Percentiles rank a stretch among this genome's conserved stretches.
phyloP scores from a whole-genome alignment of 2,113 vertebrate genomes.

The Erythrolamprus reginae region DNA sequence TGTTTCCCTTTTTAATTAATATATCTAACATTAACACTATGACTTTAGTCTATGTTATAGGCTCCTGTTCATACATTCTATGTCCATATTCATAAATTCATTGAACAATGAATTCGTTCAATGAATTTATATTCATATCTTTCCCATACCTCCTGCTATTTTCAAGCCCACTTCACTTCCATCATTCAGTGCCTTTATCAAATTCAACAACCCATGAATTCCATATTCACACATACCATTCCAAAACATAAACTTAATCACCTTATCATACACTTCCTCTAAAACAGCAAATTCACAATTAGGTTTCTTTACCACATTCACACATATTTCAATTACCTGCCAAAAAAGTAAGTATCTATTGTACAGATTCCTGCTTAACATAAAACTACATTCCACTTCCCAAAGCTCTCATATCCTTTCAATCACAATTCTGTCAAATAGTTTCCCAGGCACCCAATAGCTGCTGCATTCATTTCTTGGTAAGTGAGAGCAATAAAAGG shows the following conservation, averaged over 20 bases:
- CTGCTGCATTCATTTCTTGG: background rate
- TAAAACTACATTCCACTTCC: background rate
- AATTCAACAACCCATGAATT: background rate
- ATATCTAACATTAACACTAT: background rate
- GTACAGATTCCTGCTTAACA: background rate
- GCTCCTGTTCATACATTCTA: background rate
- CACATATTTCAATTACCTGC: background rate
- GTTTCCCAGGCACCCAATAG: background rate
- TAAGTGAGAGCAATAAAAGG: background rate
- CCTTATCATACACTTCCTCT: background rate
- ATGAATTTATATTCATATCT: background rate
- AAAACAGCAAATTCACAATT: background rate
- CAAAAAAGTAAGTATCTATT: background rate
- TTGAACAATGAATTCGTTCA: background rate
- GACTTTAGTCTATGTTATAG: background rate
- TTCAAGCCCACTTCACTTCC: background rate
- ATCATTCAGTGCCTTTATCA: background rate
- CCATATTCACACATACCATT: background rate
- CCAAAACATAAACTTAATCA: background rate
- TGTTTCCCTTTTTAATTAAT: background rate
- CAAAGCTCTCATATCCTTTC: background rate
- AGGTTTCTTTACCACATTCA: background rate
- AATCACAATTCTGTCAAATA: background rate
- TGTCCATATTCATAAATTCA: background rate
- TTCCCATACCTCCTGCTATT: background rate